A percentile compares a stretch with the other conserved stretches of the same genome.
phyloP scores from a whole-genome alignment of 37 sponge, comb jelly and placozoan genomes.

The Beroe forskalii region DNA sequence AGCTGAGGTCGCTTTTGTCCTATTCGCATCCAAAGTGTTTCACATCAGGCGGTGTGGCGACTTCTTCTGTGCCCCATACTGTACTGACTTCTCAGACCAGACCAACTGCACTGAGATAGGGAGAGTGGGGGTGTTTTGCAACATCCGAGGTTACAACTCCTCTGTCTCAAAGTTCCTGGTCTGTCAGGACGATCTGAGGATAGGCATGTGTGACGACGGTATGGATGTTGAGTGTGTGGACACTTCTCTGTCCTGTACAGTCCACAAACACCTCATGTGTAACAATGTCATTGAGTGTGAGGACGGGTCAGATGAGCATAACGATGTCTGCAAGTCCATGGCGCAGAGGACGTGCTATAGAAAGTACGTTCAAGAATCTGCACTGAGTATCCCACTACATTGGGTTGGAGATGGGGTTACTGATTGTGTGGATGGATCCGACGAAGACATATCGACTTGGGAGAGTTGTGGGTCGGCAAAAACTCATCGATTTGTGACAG shows the following conservation, averaged over 20 bases:
- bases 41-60: too few relatives aligned
- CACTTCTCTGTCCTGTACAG: background rate
- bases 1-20: too few relatives aligned
- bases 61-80: too few relatives aligned
- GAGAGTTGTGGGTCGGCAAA: background rate
- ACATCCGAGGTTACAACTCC: background rate
- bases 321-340: background rate
- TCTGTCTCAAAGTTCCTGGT: background rate
- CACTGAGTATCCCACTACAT: background rate
- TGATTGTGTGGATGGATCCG: background rate
- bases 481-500: background rate
- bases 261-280: background rate
- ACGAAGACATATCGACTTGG: background rate
- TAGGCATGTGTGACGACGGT: background rate
- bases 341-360: background rate
- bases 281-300: background rate
- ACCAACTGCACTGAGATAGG: background rate
- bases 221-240: background rate
- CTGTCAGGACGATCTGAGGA: background rate
- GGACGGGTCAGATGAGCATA: background rate
- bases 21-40: too few relatives aligned
- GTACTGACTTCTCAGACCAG: too few relatives aligned
- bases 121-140: background rate
- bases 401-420: background rate
- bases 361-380: background rate